Evolutionary conservation across 2,888 invertebrate genomes (phyloP).

Genomic region (Trachelus tabidus): DNA sequence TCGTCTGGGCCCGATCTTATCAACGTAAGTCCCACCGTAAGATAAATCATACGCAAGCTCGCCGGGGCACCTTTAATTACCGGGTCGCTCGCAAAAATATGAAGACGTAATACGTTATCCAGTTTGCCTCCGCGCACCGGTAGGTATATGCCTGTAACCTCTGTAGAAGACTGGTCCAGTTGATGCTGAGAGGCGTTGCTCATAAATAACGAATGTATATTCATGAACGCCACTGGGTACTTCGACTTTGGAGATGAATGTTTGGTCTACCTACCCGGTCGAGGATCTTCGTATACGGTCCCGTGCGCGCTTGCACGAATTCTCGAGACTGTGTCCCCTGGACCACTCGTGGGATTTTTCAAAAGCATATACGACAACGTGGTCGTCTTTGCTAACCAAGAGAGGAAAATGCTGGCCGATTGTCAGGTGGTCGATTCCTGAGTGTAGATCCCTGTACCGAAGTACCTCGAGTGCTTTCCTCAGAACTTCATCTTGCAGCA

Average conservation of each 20-base stretch:
- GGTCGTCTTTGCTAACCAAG: not conserved
- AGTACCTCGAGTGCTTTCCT: not conserved
- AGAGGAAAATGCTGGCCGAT: not conserved
- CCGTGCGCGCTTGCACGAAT: slow-evolving; percentile 30
- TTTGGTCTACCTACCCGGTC: not conserved
- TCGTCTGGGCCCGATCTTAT: slow-evolving; percentile 53
- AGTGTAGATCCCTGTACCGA: not conserved
- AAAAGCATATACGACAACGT: not conserved
- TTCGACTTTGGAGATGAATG: slow-evolving; percentile 27
- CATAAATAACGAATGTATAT: slow-evolving; percentile 55
- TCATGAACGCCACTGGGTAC: slow-evolving; percentile 53
- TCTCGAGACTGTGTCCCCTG: not conserved
- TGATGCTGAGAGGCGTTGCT: slow-evolving; percentile 51
- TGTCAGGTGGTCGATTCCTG: not conserved
- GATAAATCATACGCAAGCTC: slow-evolving; percentile 55
- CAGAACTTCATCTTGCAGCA: not conserved
- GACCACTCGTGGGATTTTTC: too few species aligned
- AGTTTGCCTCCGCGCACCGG: slow-evolving; percentile 44
- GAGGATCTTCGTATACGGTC: slow-evolving; percentile 20
- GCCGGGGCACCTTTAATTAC: slow-evolving; percentile 58
- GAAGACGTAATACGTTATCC: slow-evolving; percentile 59
- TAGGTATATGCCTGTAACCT: slow-evolving; percentile 22
- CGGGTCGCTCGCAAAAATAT: slow-evolving; percentile 53
- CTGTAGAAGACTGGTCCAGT: slow-evolving; percentile 44
- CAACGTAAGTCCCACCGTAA: slow-evolving; percentile 39